Base-by-base conservation (phyloP, 2,113 vertebrate species). In the Tragelaphus strepsiceros region DNA sequence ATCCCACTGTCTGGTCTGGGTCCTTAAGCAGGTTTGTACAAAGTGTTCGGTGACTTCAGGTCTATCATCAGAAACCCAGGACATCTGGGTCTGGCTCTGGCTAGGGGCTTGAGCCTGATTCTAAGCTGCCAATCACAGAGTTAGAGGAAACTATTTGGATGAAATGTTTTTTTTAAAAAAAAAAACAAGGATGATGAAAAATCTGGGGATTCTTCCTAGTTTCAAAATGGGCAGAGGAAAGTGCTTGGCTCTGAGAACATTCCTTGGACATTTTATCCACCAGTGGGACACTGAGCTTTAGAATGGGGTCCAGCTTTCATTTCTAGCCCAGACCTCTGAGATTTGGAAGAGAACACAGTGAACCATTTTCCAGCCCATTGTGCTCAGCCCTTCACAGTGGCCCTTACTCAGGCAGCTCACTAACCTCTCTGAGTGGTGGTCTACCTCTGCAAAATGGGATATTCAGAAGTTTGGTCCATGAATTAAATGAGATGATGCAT, bases 51-150 rank as follows among this genome's bases (percentile, higher is more conserved):
- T 59, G 94, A 84, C 88, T 91, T 80, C 1, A 0, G 39, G 56
- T 90, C 80, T 19, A 30, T 59, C 85, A 80, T 74, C 82, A 83
- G 89, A 96, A 86, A 82, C 59, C 87, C 61, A 35, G 90, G 86
- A 51, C 30, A 2, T 35, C 61, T 67, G 81, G n/a, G 26, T 54
- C 88, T 54, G 32, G 51, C 32, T 15, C 78, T 12, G 3, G 39
- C 17, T 24, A 3, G 28, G 0, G 2, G 21, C n/a, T 39, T 17
- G 28, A 82, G 74, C 30, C 87, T 71, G 32, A 90, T 35, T 53
- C 16, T 46, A 9, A 13, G 35, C 67, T 87, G 71, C n/a, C 56
- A 39, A 32, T 59, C 4, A 8, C 56, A 56, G n/a, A 92, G 35
- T 67, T 21, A 49, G 26, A 94, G 43, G 24, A 87, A 92, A 53